phyloP scores from a whole-genome alignment of 1,140 invertebrate genomes.

The Ctenoplectra terminalis region DNA sequence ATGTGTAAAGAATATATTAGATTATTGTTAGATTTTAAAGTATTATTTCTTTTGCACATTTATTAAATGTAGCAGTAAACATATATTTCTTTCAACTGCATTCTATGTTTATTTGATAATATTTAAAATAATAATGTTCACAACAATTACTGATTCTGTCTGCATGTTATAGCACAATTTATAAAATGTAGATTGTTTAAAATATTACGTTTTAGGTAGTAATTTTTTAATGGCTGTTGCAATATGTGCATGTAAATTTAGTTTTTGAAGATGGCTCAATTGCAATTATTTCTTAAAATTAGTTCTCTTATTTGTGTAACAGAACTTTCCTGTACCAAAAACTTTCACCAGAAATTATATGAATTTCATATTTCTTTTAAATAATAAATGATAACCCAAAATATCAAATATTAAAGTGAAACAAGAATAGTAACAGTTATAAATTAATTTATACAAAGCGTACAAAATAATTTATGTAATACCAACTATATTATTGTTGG shows the following conservation, averaged over 20 bases:
- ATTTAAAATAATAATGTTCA: constrained; percentile 43
- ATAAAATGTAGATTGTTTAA: constrained; percentile 56
- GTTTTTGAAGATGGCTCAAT: constrained; percentile 66
- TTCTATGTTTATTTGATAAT: constrained; percentile 49
- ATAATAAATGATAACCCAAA: neutral
- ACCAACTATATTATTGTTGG: neutral
- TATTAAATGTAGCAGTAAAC: constrained; percentile 50
- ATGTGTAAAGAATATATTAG: neutral
- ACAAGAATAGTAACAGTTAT: neutral
- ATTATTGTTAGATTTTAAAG: constrained; percentile 17
- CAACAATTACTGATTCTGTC: constrained; percentile 61
- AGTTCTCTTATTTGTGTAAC: constrained; percentile 30
- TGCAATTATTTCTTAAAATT: constrained; percentile 58
- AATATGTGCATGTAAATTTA: constrained; percentile 65
- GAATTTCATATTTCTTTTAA: neutral
- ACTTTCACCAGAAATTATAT: neutral
- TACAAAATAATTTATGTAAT: neutral
- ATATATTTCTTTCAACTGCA: constrained; percentile 53
- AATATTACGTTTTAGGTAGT: constrained; percentile 56
- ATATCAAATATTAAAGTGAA: neutral
- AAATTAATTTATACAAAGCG: neutral
- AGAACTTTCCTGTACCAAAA: constrained; percentile 3
- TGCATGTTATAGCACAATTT: constrained; percentile 71
- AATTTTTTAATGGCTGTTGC: constrained; percentile 60
- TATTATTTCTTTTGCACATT: constrained; percentile 33